Evolutionary conservation across 2,888 invertebrate genomes (phyloP), one percentile per base, ranked within the genome.

Genomic region (Eristalis pertinax): DNA sequence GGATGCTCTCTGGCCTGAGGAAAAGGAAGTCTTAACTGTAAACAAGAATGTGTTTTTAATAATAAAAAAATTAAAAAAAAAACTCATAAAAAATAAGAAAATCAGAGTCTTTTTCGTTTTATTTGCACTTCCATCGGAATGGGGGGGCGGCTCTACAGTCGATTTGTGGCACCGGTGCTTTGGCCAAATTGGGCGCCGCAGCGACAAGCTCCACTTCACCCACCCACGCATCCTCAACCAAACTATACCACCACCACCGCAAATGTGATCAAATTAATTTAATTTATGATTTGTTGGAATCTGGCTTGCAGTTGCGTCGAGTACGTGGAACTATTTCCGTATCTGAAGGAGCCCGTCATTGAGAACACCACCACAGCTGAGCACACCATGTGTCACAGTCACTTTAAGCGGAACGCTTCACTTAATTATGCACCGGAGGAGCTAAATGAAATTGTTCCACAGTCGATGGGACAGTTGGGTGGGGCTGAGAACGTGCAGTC

Each of bases 1-100:
- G 94, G 88, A 94, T 94, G 89, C 93, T 95, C 2, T 94, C 94
- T 69, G 95, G 95, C 8, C 92, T 95, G 85, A 93, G 94, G 63
- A 95, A 95, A 90, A 90, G 91, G 43, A 92, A 92, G 77, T 81
- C 79, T 62, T 75, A 76, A 83, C 75, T 50, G 32, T 77, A 62
- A 58, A 73, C 10, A 35, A 19, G 22, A 50, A 62, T 50, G 19
- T 19, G 4, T 35, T 41, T 35, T n/a, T 32, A 35, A 75, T 64
- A 62, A 32, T 32, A 32, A 32, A 32, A 10, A 1, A 10, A n/a
- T n/a, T n/a, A n/a, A n/a, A n/a, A 29, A 29, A 29, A 74, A 69
- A 74, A 43, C 15, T 22, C 4, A 41, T 69, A 22, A n/a, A 38
- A 77, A 74, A 78, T 32, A 35, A 50, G 68, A 29, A 32, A 67